Percentiles rank a stretch among this genome's conserved stretches.
Evolutionary conservation across 2,888 invertebrate genomes (phyloP).

Genomic region (Lasioglossum calceatum): DNA sequence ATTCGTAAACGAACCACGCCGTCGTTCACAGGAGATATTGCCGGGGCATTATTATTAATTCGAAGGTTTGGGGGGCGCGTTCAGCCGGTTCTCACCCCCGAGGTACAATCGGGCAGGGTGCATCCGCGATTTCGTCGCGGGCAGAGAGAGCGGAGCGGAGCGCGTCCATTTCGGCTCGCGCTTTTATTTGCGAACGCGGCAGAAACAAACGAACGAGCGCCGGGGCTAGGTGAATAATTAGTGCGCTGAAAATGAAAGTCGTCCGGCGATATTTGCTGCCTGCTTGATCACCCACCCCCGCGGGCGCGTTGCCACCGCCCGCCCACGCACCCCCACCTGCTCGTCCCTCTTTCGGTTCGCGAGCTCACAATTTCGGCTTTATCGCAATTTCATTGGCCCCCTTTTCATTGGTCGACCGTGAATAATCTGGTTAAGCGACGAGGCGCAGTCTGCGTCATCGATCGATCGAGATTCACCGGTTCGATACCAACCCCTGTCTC

Average conservation of each 20-base stretch:
- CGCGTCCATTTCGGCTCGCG: slow-evolving; percentile 65
- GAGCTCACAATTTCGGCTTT: slow-evolving; percentile 73
- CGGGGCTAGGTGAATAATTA: slow-evolving; percentile 79
- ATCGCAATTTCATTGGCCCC: slow-evolving; percentile 78
- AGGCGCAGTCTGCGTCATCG: slow-evolving; percentile 45
- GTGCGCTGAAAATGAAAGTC: slow-evolving; percentile 81
- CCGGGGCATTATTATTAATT: slow-evolving; percentile 21
- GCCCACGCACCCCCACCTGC: not conserved
- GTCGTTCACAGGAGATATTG: not conserved
- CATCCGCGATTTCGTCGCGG: slow-evolving; percentile 53
- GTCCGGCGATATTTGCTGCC: slow-evolving; percentile 79
- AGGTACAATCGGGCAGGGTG: slow-evolving; percentile 11
- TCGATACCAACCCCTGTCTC: slow-evolving; percentile 48
- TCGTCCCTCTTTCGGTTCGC: slow-evolving; percentile 34
- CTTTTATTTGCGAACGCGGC: slow-evolving; percentile 74
- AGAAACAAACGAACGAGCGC: slow-evolving; percentile 78
- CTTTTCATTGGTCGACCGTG: slow-evolving; percentile 72
- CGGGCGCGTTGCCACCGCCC: not conserved
- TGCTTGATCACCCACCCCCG: slow-evolving; percentile 65
- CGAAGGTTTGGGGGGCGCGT: not conserved
- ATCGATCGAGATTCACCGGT: slow-evolving; percentile 65
- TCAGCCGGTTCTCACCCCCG: slow-evolving; percentile 12
- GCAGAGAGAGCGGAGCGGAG: not conserved
- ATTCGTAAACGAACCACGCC: not conserved
- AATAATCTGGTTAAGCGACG: slow-evolving; percentile 73